These are phyloP conservation scores for Heliconius himera DNA, from an alignment of 1,140 invertebrate genomes.

Conservation along the genomic window DNA sequence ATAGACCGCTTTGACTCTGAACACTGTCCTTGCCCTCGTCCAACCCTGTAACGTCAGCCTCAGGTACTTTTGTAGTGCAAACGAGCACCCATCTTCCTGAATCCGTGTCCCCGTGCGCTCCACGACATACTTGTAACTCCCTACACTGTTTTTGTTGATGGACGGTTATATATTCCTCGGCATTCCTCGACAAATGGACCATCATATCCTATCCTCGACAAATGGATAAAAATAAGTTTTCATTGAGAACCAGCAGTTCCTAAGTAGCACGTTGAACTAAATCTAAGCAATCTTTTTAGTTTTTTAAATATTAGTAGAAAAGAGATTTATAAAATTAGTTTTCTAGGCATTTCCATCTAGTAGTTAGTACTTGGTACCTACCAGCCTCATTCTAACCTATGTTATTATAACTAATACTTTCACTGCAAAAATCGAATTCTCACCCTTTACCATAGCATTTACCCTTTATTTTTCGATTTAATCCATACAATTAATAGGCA, in stretches of 20 bases:
- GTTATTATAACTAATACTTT: not conserved
- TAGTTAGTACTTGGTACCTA: too few species aligned
- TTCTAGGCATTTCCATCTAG: too few species aligned
- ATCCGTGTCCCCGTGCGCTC: slow-evolving; percentile 97
- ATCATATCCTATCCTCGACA: too few species aligned
- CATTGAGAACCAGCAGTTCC: too few species aligned
- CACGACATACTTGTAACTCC: slow-evolving; percentile 95
- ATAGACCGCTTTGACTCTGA: slow-evolving; percentile 98
- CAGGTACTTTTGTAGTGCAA: slow-evolving; percentile 93
- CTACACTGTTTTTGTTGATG: slow-evolving; percentile 78
- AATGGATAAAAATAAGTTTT: too few species aligned
- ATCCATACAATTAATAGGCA: not conserved
- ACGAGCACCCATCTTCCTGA: slow-evolving; percentile 97
- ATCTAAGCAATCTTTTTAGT: too few species aligned
- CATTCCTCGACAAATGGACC: too few species aligned
- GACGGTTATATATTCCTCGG: too few species aligned
- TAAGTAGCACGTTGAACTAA: too few species aligned
- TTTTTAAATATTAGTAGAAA: too few species aligned
- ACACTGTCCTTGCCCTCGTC: slow-evolving; percentile 97
- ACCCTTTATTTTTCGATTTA: not conserved
- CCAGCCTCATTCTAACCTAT: too few species aligned
- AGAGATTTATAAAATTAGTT: too few species aligned
- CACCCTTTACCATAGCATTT: not conserved
- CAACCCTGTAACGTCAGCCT: slow-evolving; percentile 92
- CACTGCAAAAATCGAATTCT: not conserved